These are phyloP conservation scores for Clinocottus analis DNA, from an alignment of 2,113 vertebrate species.

Conservation along the genomic window DNA sequence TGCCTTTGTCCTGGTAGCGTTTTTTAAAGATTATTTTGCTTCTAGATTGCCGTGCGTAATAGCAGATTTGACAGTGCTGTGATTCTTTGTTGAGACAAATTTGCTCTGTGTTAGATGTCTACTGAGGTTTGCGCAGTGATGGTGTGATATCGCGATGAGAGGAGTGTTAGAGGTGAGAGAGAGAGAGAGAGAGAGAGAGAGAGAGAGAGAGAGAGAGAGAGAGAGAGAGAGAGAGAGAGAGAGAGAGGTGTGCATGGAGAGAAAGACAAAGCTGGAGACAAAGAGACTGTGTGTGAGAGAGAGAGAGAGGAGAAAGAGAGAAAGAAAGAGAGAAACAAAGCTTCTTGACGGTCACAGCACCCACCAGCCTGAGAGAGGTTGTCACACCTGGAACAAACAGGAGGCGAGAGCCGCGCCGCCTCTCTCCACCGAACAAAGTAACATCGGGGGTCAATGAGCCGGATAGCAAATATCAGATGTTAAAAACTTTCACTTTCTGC, in stretches of 20 bases:
- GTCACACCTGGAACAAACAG: slow-evolving; percentile 27
- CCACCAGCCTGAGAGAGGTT: slow-evolving; percentile 32
- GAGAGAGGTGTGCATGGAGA: slow-evolving; percentile 25
- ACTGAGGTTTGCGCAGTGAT: slow-evolving; percentile 29
- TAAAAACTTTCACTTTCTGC: slow-evolving; percentile 62
- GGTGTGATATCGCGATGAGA: slow-evolving; percentile 36
- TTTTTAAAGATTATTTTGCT: slow-evolving; percentile 36
- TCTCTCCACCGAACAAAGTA: slow-evolving; percentile 33
- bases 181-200: slow-evolving; percentile 11
- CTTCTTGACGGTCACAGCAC: slow-evolving; percentile 43
- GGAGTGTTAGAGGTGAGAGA: slow-evolving; percentile 23
- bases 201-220: slow-evolving; percentile 11
- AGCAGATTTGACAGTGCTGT: slow-evolving; percentile 54
- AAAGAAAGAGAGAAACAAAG: slow-evolving; percentile 34
- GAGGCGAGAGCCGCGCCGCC: neutral
- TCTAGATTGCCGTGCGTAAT: slow-evolving; percentile 48
- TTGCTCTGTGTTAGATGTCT: slow-evolving; percentile 54
- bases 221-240: neutral
- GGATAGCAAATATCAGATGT: slow-evolving; percentile 53
- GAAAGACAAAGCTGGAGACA: slow-evolving; percentile 10
- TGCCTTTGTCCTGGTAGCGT: slow-evolving; percentile 47
- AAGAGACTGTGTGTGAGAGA: neutral
- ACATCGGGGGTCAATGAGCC: slow-evolving; percentile 72
- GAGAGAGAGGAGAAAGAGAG: neutral
- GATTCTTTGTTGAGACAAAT: slow-evolving; percentile 45